These are phyloP conservation scores for Theristicus caerulescens DNA, from an alignment of 2,113 vertebrate genomes.

Conservation along the genomic window DNA sequence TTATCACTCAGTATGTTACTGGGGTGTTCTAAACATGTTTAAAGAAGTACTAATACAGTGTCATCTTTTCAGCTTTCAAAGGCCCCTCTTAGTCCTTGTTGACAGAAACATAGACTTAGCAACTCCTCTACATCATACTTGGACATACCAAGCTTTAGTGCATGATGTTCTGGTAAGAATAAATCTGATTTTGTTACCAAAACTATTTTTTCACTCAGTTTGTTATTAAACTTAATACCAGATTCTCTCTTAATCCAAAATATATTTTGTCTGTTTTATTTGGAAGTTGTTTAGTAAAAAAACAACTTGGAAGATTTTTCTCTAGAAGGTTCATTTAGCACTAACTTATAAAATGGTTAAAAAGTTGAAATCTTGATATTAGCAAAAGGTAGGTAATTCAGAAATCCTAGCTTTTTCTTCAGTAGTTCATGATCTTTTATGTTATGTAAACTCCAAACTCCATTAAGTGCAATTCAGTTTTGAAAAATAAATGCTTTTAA, in stretches of 20 bases:
- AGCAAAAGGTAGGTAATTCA: background rate
- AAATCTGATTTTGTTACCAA: constrained; percentile 40
- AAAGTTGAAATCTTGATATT: background rate
- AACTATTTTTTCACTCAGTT: background rate
- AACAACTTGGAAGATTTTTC: background rate
- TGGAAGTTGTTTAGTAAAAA: background rate
- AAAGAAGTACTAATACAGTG: constrained; percentile 41
- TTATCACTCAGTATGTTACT: background rate
- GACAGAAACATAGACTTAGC: constrained; percentile 98
- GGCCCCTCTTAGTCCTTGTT: constrained; percentile 92
- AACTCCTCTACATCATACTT: constrained; percentile 97
- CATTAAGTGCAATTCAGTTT: background rate
- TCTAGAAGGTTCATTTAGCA: background rate
- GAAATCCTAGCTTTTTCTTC: background rate
- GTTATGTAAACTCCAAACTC: background rate
- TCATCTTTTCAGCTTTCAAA: constrained; percentile 87
- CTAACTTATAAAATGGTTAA: background rate
- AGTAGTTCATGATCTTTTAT: background rate
- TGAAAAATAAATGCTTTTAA: background rate
- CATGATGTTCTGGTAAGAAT: constrained; percentile 96
- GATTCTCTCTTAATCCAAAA: background rate
- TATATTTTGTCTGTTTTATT: background rate
- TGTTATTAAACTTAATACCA: background rate
- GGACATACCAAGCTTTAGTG: constrained; percentile 98
- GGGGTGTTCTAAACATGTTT: background rate